phyloP scores from a whole-genome alignment of 2,113 vertebrate genomes.

The Asarcornis scutulata region DNA sequence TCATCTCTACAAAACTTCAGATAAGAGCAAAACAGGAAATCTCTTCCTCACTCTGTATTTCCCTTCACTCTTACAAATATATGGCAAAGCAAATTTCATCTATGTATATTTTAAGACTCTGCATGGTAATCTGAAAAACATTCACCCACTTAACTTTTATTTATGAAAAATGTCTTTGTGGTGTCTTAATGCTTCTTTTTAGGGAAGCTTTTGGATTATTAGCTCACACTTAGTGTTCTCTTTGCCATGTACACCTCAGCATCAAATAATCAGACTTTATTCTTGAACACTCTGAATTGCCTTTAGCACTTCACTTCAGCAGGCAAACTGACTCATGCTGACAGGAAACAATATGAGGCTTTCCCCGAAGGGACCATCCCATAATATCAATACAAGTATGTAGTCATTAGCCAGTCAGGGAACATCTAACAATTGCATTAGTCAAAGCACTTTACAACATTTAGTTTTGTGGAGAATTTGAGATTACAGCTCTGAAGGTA shows the following conservation, averaged over 20 bases:
- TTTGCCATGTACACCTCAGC: constrained; percentile 43
- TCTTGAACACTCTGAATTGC: constrained; percentile 57
- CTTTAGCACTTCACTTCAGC: constrained; percentile 49
- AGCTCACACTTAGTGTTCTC: constrained; percentile 41
- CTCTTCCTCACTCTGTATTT: not conserved
- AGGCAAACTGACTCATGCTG: constrained; percentile 45
- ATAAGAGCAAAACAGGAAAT: not conserved
- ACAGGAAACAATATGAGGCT: constrained; percentile 60
- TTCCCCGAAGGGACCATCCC: constrained; percentile 51
- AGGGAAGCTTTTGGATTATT: constrained; percentile 45
- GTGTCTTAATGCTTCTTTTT: constrained; percentile 37
- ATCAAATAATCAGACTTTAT: constrained; percentile 50
- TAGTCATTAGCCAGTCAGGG: constrained; percentile 63
- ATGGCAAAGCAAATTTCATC: not conserved
- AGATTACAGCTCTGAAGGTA: not conserved
- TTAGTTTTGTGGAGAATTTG: constrained; percentile 19
- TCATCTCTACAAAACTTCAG: not conserved
- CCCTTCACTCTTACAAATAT: not conserved
- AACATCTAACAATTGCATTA: constrained; percentile 64
- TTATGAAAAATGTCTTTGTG: constrained; percentile 31
- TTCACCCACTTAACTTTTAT: constrained; percentile 29
- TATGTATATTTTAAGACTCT: not conserved
- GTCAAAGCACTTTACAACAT: constrained; percentile 63
- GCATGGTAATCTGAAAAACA: not conserved
- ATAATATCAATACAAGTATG: constrained; percentile 39